Conservation (phyloP, 2,113 vertebrate species). For the Cyanistes caeruleus region DNA sequence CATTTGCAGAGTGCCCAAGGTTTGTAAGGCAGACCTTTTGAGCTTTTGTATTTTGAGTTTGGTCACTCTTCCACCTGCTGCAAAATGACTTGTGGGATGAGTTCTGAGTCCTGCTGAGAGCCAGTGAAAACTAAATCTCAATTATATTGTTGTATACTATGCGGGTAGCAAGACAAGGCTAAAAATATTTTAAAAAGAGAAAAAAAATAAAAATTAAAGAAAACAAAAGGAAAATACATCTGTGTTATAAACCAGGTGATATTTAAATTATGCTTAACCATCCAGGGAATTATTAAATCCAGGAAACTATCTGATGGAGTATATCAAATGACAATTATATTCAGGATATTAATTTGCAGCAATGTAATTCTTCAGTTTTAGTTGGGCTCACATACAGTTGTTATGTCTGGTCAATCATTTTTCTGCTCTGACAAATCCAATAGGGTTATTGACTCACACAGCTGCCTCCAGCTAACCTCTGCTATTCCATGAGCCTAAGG, state of each 20-base stretch:
- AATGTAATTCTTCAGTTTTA: background rate
- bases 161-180: background rate
- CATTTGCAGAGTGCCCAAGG: background rate
- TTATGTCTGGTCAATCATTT: background rate
- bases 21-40: background rate
- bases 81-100: background rate
- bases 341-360: background rate
- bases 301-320: background rate
- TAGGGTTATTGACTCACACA: background rate
- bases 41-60: background rate
- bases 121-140: background rate
- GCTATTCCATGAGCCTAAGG: background rate
- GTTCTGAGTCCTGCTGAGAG: background rate
- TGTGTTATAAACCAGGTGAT: background rate
- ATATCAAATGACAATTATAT: background rate
- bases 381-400: fast-evolving
- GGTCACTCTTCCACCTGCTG: background rate
- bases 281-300: background rate
- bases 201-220: too few species aligned
- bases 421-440: background rate
- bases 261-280: background rate
- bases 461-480: background rate
- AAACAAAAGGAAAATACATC: background rate
- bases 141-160: background rate
- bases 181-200: background rate